Conservation (phyloP, 92 coral and sea anemone species). For the Metridium senile region DNA sequence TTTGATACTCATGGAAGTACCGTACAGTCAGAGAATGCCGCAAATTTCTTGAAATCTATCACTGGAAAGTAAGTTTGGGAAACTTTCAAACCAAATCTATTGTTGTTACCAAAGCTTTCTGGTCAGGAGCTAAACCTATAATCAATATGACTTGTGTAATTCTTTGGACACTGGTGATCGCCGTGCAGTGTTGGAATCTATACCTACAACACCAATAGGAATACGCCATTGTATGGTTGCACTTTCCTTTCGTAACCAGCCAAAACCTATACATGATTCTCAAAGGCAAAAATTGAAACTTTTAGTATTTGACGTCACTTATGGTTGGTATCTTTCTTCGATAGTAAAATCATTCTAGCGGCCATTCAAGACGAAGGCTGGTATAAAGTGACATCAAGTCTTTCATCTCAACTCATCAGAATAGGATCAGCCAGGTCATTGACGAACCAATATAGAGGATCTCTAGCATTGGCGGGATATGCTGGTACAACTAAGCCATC, state of each 20-base stretch:
- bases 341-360: constrained; percentile 35
- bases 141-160: too few species aligned
- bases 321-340: neutral
- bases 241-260: too few species aligned
- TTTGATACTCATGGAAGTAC: constrained; percentile 48
- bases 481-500: constrained; percentile 31
- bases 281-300: too few species aligned
- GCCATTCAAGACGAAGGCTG: constrained; percentile 63
- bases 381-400: constrained; percentile 4
- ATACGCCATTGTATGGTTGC: too few species aligned
- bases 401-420: constrained; percentile 29
- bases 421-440: constrained; percentile 31
- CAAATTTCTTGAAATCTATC: constrained; percentile 18
- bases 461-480: constrained; percentile 44
- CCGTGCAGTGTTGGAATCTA: too few species aligned
- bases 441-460: constrained; percentile 32
- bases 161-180: too few species aligned
- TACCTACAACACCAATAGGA: too few species aligned
- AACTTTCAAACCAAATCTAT: too few species aligned
- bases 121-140: too few species aligned
- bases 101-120: too few species aligned
- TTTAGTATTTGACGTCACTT: too few species aligned
- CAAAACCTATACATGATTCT: too few species aligned
- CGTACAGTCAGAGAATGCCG: constrained; percentile 18
- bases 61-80: constrained; percentile 40